Evolutionary conservation across 2,113 vertebrate genomes (phyloP).

Genomic region (Daboia siamensis): DNA sequence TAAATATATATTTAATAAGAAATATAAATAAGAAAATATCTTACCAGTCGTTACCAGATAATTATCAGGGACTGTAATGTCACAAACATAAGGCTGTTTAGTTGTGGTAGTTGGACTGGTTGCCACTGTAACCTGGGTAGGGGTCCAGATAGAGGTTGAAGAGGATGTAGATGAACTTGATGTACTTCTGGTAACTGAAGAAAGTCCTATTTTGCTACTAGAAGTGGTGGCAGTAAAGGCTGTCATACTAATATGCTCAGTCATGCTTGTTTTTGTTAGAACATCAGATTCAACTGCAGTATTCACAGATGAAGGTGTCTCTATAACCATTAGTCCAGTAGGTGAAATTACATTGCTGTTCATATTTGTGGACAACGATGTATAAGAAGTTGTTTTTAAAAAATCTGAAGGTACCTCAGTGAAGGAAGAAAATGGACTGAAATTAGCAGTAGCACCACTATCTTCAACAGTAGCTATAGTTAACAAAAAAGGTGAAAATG

Average conservation of each 20-base stretch:
- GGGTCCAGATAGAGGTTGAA: conserved; percentile 7
- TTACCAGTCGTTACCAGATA: conserved; percentile 86
- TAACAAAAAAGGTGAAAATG: conserved; percentile 39
- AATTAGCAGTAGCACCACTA: conserved; percentile 35
- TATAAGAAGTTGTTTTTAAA: conserved; percentile 6
- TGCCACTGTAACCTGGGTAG: conserved; percentile 30
- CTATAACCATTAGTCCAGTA: conserved; percentile 20
- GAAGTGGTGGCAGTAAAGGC: neutral
- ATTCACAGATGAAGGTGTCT: neutral
- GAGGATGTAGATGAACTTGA: neutral
- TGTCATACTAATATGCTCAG: neutral
- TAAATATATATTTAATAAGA: neutral
- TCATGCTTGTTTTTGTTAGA: conserved; percentile 41
- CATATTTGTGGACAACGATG: fast-evolving
- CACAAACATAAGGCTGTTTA: conserved; percentile 80
- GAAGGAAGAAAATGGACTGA: conserved; percentile 31
- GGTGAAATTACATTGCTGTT: neutral
- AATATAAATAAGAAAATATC: conserved; percentile 22
- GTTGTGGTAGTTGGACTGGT: conserved; percentile 66
- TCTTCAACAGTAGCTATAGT: conserved; percentile 2
- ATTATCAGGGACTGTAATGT: conserved; percentile 71
- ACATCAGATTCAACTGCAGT: conserved; percentile 46
- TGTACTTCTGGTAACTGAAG: conserved; percentile 31
- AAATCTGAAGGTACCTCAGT: conserved; percentile 44
- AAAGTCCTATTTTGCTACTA: neutral